These are phyloP conservation scores for Campoletis sonorensis DNA, from an alignment of 1,140 invertebrate genomes.

Conservation along the genomic window DNA sequence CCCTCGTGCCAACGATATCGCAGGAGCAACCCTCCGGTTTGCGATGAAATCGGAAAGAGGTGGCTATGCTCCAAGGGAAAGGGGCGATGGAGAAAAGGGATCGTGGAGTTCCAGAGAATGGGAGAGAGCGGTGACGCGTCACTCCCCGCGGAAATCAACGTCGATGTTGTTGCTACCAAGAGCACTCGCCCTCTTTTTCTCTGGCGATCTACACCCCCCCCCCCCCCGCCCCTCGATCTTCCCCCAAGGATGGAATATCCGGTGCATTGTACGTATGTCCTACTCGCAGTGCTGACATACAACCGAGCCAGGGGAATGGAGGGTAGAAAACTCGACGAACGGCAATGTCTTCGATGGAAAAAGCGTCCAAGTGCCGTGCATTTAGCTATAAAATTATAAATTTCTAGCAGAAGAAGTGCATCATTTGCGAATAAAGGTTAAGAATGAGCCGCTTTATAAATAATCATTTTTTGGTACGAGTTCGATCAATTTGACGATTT, in stretches of 20 bases:
- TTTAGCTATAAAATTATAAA: background rate
- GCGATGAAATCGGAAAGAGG: background rate
- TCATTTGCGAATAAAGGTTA: no score
- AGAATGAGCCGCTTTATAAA: no score
- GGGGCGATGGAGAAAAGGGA: background rate
- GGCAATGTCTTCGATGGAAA: constrained; percentile 43
- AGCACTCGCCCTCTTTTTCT: constrained; percentile 36
- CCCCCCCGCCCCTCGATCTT: background rate
- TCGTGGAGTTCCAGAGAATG: background rate
- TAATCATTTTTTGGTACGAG: no score
- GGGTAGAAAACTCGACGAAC: constrained; percentile 39
- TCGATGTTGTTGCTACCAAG: constrained; percentile 53
- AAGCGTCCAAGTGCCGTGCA: constrained; percentile 22
- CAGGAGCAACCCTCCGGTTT: background rate
- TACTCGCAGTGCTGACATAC: constrained; percentile 21
- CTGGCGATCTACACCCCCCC: constrained; percentile 2
- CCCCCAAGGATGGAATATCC: constrained; percentile 61
- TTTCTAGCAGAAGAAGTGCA: constrained; percentile 5
- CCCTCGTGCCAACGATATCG: constrained; percentile 14
- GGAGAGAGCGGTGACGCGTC: constrained; percentile 56
- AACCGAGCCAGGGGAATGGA: constrained; percentile 36
- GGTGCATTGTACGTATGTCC: constrained; percentile 60
- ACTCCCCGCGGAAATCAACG: constrained; percentile 70
- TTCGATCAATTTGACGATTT: no score
- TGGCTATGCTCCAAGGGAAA: background rate